Evolutionary conservation across 2,113 vertebrate genomes (phyloP).

Genomic region (Oriolus oriolus): DNA sequence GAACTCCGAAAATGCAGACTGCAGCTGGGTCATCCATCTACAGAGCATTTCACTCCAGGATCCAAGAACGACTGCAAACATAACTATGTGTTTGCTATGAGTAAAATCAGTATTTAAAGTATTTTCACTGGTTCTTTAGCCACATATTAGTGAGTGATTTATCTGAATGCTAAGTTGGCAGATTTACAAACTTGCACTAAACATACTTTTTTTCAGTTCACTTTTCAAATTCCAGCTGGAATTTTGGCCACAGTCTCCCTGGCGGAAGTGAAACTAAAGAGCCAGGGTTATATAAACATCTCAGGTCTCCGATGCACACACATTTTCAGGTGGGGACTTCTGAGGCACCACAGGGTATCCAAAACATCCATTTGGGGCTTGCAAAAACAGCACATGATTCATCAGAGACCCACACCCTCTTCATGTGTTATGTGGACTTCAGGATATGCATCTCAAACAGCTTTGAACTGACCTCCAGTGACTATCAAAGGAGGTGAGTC

Average conservation of each 20-base stretch:
- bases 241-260: neutral
- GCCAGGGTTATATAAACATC: neutral
- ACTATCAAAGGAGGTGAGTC: neutral
- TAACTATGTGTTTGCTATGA: neutral
- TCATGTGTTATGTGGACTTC: neutral
- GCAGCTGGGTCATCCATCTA: neutral
- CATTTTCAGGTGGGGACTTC: neutral
- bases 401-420: neutral
- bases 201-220: neutral
- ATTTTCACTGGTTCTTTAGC: neutral
- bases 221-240: neutral
- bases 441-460: neutral
- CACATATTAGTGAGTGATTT: neutral
- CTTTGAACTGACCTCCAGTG: neutral
- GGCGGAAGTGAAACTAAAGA: neutral
- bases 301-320: neutral
- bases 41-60: neutral
- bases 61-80: neutral
- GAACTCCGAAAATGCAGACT: neutral
- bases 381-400: neutral
- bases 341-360: neutral
- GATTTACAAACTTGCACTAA: neutral
- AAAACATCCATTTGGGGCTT: neutral
- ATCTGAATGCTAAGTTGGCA: neutral
- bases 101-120: neutral